phyloP scores from a whole-genome alignment of 2,797 vertebrate species.

The Astyanax mexicanus region DNA sequence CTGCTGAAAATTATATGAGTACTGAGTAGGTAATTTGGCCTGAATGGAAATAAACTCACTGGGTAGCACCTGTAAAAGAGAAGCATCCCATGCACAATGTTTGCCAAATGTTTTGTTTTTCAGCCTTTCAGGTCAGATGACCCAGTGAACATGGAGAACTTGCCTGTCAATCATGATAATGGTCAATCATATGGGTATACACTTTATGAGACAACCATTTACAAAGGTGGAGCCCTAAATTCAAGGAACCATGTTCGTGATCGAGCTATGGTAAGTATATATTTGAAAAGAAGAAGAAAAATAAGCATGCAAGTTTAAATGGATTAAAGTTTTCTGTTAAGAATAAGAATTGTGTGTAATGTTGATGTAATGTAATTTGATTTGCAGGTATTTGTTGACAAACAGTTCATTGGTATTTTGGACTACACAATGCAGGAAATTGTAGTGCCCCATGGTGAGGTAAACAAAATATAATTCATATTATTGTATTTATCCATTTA shows the following conservation, averaged over 20 bases:
- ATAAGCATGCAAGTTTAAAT: neutral
- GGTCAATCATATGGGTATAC: constrained; percentile 91
- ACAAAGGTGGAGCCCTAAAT: constrained; percentile 81
- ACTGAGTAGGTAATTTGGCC: too few species aligned
- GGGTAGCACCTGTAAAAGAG: too few species aligned
- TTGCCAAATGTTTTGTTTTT: neutral
- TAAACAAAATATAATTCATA: constrained; percentile 63
- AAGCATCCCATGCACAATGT: too few species aligned
- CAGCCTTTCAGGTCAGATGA: constrained; percentile 81
- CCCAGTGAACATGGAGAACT: constrained; percentile 91
- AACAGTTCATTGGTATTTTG: constrained; percentile 81
- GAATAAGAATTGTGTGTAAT: too few species aligned
- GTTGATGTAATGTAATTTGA: constrained; percentile 1
- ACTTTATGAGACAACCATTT: constrained; percentile 88
- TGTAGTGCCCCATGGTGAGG: constrained; percentile 81
- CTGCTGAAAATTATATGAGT: too few species aligned
- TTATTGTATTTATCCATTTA: too few species aligned
- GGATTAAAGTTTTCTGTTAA: neutral
- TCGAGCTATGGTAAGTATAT: constrained; percentile 83
- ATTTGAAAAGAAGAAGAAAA: too few species aligned
- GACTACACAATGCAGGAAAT: constrained; percentile 83
- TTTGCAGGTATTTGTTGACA: constrained; percentile 88
- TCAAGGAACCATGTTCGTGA: constrained; percentile 84
- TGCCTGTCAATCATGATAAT: constrained; percentile 81
- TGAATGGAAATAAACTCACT: too few species aligned